phyloP scores from a whole-genome alignment of 2,888 invertebrate species.

The Alloplasta piceator region DNA sequence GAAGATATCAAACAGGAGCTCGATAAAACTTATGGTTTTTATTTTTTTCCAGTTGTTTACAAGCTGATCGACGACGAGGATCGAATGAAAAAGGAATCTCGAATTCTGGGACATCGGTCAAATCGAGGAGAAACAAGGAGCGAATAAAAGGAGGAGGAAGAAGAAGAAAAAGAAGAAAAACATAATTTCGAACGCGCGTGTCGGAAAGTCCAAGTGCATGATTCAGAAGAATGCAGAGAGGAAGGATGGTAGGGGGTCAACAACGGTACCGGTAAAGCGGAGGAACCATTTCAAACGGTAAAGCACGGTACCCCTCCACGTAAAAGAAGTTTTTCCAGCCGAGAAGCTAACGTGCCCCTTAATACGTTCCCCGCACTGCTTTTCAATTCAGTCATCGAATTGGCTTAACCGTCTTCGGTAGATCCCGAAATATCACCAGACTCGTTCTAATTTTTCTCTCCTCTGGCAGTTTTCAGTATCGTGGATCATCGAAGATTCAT shows the following conservation, averaged over 20 bases:
- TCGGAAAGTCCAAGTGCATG: slow-evolving; percentile 27
- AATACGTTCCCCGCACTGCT: background rate
- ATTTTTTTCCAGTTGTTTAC: background rate
- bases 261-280: slow-evolving; percentile 55
- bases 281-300: slow-evolving; percentile 62
- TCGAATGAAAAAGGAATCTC: background rate
- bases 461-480: slow-evolving; percentile 13
- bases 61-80: background rate
- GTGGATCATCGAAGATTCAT: background rate
- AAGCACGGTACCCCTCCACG: slow-evolving; percentile 42
- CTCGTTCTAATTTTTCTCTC: background rate
- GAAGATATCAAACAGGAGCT: background rate
- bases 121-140: slow-evolving; percentile 4
- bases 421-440: slow-evolving; percentile 10
- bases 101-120: slow-evolving; percentile 5
- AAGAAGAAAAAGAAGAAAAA: background rate
- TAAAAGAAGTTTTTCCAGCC: background rate
- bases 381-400: slow-evolving; percentile 51
- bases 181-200: slow-evolving; percentile 14
- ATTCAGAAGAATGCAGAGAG: slow-evolving; percentile 51
- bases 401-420: slow-evolving; percentile 45
- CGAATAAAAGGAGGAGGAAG: background rate
- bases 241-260: slow-evolving; percentile 46
- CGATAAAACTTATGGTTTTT: background rate
- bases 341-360: no score